Conservation (phyloP, 2,797 vertebrate species). For the Uromys caudimaculatus region DNA sequence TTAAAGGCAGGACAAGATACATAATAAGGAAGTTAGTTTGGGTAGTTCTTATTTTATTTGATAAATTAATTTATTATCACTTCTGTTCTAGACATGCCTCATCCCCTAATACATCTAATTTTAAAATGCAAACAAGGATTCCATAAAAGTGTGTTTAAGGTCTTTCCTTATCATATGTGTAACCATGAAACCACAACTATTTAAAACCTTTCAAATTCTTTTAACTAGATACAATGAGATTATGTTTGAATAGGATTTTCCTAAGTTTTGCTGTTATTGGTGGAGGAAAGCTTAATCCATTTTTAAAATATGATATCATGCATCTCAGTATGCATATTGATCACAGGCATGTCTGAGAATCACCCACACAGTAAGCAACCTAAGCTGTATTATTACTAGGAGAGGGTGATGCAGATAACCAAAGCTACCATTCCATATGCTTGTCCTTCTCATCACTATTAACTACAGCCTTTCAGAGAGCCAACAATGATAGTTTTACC, state of each 20-base stretch:
- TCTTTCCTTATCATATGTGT: too few species aligned
- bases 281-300: not conserved
- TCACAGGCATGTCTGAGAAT: not conserved
- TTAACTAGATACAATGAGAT: not conserved
- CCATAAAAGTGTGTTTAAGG: not conserved
- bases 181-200: not conserved
- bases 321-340: not conserved
- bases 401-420: not conserved
- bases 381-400: not conserved
- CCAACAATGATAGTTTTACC: slow-evolving; percentile 7
- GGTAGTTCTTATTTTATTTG: not conserved
- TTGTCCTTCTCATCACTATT: not conserved
- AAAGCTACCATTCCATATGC: not conserved
- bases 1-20: not conserved
- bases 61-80: not conserved
- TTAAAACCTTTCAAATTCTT: too few species aligned
- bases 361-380: not conserved
- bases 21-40: not conserved
- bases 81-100: not conserved
- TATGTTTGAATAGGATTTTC: not conserved
- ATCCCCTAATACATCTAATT: not conserved
- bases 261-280: not conserved
- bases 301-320: not conserved
- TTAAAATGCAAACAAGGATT: not conserved
- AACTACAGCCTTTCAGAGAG: not conserved